Evolutionary conservation across 2,113 vertebrate species (phyloP).

Genomic region (Hippoglossus stenolepis): DNA sequence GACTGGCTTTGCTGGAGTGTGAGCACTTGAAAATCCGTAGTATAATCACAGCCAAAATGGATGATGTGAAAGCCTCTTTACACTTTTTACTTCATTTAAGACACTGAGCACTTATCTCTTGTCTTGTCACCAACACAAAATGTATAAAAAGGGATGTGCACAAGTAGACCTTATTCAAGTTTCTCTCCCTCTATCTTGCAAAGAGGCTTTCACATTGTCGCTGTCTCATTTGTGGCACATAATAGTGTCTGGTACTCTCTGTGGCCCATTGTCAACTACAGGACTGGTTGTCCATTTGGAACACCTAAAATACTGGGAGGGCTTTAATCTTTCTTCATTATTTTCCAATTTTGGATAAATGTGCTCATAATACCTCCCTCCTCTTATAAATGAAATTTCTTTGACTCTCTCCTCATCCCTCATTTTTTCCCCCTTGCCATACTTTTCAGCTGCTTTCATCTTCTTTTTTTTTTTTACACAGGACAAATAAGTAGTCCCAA

Average conservation of each 20-base stretch:
- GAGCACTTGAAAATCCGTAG: conserved; percentile 30
- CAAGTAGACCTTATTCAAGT: conserved; percentile 74
- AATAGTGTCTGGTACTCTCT: conserved; percentile 82
- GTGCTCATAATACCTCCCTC: conserved; percentile 80
- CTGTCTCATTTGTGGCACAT: conserved; percentile 78
- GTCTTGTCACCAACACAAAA: conserved; percentile 73
- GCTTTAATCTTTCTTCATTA: conserved; percentile 90
- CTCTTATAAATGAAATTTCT: conserved; percentile 83
- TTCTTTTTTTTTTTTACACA: conserved; percentile 77
- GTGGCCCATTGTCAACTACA: conserved; percentile 76
- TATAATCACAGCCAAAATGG: conserved; percentile 63
- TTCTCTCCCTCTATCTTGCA: conserved; percentile 68
- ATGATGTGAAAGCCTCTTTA: conserved; percentile 63
- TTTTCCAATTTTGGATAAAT: conserved; percentile 88
- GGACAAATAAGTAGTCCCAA: conserved; percentile 72
- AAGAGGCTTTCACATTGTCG: conserved; percentile 79
- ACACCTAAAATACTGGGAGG: conserved; percentile 82
- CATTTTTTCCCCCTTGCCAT: conserved; percentile 53
- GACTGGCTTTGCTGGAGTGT: conserved; percentile 12
- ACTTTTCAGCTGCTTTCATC: conserved; percentile 85
- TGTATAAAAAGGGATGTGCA: conserved; percentile 71
- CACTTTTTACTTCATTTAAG: conserved; percentile 66
- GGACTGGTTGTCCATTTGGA: conserved; percentile 84
- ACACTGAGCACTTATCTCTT: conserved; percentile 74
- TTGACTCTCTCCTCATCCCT: conserved; percentile 76